Evolutionary conservation across 2,888 invertebrate genomes (phyloP).

Genomic region (Scaptodrosophila latifasciaeformis): DNA sequence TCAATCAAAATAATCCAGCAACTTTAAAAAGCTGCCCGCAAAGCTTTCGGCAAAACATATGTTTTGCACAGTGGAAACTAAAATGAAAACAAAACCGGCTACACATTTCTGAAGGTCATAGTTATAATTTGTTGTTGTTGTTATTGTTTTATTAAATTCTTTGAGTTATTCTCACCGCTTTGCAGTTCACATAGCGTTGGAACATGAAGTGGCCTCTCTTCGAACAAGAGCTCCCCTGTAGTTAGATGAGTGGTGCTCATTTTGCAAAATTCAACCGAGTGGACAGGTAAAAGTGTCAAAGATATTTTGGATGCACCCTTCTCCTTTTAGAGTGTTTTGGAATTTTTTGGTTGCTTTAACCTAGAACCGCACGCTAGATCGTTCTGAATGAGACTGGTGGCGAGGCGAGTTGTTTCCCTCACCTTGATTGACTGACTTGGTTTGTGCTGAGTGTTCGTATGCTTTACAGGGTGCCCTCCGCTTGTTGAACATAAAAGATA

Average conservation of each 20-base stretch:
- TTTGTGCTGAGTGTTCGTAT: slow-evolving; percentile 59
- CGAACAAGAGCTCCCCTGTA: slow-evolving; percentile 73
- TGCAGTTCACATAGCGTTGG: slow-evolving; percentile 82
- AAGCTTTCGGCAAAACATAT: slow-evolving; percentile 50
- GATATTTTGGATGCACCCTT: slow-evolving; percentile 14
- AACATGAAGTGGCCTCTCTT: slow-evolving; percentile 78
- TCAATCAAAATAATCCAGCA: slow-evolving; percentile 28
- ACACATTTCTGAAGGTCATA: slow-evolving; percentile 64
- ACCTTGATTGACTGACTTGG: too few relatives aligned
- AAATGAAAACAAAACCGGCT: slow-evolving; percentile 44
- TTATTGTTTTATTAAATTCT: neutral
- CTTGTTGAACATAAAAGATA: slow-evolving; percentile 28
- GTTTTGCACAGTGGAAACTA: slow-evolving; percentile 27
- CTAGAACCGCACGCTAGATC: slow-evolving; percentile 40
- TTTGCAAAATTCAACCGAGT: too few relatives aligned
- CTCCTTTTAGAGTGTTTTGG: slow-evolving; percentile 2
- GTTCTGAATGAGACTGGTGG: slow-evolving; percentile 48
- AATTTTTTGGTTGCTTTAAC: slow-evolving; percentile 3
- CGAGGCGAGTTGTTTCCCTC: too few relatives aligned
- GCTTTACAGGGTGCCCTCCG: slow-evolving; percentile 54
- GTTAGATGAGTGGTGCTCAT: slow-evolving; percentile 64
- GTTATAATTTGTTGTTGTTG: slow-evolving; percentile 10
- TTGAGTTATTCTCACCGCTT: slow-evolving; percentile 71
- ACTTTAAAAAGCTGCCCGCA: slow-evolving; percentile 27
- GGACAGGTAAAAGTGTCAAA: too few relatives aligned